Evolutionary conservation across 1,140 invertebrate species (phyloP), one percentile per base, ranked within the genome.

Genomic region (Leptopilina clavipes): DNA sequence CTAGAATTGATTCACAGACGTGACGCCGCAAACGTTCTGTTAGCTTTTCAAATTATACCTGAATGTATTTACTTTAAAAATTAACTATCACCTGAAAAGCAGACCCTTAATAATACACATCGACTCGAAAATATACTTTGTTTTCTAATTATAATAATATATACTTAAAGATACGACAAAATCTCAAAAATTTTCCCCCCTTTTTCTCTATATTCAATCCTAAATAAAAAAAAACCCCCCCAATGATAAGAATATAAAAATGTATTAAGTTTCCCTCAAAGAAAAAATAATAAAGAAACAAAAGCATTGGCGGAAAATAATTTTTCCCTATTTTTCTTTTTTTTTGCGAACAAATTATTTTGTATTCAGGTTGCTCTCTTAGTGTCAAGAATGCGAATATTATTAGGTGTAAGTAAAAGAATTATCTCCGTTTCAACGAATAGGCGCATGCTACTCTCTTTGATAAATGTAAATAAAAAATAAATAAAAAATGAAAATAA

Each of bases 1-100:
- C 59, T 65, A 65, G 59, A 65, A 65, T 65, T 65, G 59, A 65
- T 65, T 65, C 25, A 65, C 22, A 65, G 59, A 65, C 59, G 59
- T 25, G 59, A 65, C 12, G 59, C 59, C 59, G 59, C 59, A 65
- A 65, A 65, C 59, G 59, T 31, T 31, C 25, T 65, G 59, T 65
- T 65, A 31, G 59, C 59, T 65, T 65, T 65, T 31, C 10, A 31
- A 65, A 65, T 65, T 65, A 65, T 65, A 65, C 19, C 59, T 65
- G 11, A 31, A 9, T 31, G 59, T 65, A 65, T 65, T 65, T 65
- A 3, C 59, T 31, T 65, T 37, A 65, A 65, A 65, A 65, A 37
- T 65, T 65, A 65, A 31, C 59, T 31, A 65, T 65, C 25, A 65
- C 59, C 59, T 65, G 59, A 65, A 65, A 65, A 65, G 12, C 59